Percentiles rank a stretch among this genome's conserved stretches.
Conservation (phyloP, 2,113 vertebrate species). For the Nothocercus nigrocapillus region DNA sequence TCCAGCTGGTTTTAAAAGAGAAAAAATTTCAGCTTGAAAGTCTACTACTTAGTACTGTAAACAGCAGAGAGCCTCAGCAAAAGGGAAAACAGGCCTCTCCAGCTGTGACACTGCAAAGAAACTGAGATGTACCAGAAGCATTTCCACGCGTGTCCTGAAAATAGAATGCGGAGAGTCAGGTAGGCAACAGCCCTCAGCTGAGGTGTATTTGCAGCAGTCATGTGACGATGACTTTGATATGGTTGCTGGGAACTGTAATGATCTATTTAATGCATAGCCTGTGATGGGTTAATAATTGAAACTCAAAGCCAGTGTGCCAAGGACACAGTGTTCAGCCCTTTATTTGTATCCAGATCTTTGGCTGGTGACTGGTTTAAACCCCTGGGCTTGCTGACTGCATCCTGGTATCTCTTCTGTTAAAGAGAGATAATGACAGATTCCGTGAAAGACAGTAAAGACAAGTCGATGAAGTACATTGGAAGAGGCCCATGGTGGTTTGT, state of each 20-base stretch:
- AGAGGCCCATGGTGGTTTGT: neutral
- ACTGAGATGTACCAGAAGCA: neutral
- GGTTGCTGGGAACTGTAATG: neutral
- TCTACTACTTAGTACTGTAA: neutral
- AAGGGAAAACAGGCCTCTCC: neutral
- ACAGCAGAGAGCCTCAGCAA: neutral
- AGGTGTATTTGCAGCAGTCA: neutral
- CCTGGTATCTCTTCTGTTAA: neutral
- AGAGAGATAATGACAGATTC: neutral
- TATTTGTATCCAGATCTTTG: neutral
- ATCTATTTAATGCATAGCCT: neutral
- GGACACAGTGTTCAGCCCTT: neutral
- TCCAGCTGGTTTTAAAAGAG: neutral
- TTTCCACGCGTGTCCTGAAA: neutral
- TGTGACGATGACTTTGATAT: neutral
- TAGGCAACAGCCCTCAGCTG: neutral
- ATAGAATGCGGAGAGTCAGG: rapidly evolving
- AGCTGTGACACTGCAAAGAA: neutral
- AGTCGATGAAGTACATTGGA: neutral
- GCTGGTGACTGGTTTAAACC: neutral
- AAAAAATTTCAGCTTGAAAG: neutral
- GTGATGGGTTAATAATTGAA: slow-evolving; percentile 4
- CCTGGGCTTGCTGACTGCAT: neutral
- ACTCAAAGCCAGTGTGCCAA: neutral
- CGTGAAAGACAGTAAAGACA: neutral